Evolutionary conservation across 2,797 vertebrate genomes (phyloP), one percentile per base, ranked within the genome.

Genomic region (Dermochelys coriacea): DNA sequence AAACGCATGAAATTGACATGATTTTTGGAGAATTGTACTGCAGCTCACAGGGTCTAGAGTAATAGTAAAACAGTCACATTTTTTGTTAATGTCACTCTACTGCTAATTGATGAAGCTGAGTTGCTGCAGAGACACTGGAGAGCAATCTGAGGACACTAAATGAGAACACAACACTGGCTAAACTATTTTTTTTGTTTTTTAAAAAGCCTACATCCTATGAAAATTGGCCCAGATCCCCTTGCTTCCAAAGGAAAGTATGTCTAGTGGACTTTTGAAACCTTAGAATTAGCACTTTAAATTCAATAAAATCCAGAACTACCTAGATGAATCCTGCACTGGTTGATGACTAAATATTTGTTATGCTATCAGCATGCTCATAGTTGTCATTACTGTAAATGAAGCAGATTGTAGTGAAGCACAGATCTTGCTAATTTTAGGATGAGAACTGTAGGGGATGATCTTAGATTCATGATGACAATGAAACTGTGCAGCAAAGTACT

Each of bases 261-360:
- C 96, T 95, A 97, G 57, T 75, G 80, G 87, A 71, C 85, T 93
- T 84, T 85, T 86, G 47, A 91, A 93, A 47, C 83, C 71, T 71
- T 47, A 74, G 71, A 93, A 51, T 94, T 89, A 95, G 83, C 80
- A 91, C 86, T 86, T 88, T 86, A 23, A 94, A 90, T 96, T 80
- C 88, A 61, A 64, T 49, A 82, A 51, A 77, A n/a, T 34, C 82
- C n/a, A 18, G 50, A 74, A 45, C 9, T 0, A 16, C 10, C 8
- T 34, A 15, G 71, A 90, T 49, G 88, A 85, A 64, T 91, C 57
- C 41, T 51, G 2, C 0, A 0, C 54, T 94, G 81, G 31, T 81
- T 81, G 85, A 54, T 75, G 57, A 25, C n/a, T 68, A 4, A 15
- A 64, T 0, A 0, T 9, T 3, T 19, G 4, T 85, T 79, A 78